Percentiles rank a stretch among this genome's conserved stretches.
Conservation (phyloP, 2,113 vertebrate genomes). For the Macroglossus sobrinus region DNA sequence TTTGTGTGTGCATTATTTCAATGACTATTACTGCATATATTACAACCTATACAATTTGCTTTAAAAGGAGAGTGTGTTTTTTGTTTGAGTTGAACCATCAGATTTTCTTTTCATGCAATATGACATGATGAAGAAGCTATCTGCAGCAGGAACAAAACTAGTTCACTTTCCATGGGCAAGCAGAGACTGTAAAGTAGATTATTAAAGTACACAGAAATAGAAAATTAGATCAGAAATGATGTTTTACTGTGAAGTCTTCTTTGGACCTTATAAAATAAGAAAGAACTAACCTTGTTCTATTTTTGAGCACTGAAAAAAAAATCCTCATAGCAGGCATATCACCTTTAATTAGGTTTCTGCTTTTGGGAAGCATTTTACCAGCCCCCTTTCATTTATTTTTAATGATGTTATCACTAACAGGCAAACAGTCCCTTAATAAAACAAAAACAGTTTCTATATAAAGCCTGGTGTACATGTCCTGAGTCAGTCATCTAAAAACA, state of each 20-base stretch:
- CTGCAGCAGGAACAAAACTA: conserved; percentile 50
- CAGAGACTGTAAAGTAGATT: conserved; percentile 78
- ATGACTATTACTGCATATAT: not conserved
- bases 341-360: conserved; percentile 82
- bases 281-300: conserved; percentile 81
- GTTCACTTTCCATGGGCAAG: conserved; percentile 63
- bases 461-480: conserved; percentile 70
- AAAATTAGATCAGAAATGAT: conserved; percentile 83
- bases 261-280: conserved; percentile 79
- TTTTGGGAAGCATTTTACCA: conserved; percentile 78
- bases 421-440: conserved; percentile 77
- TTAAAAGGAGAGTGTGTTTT: conserved; percentile 38
- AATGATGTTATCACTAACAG: conserved; percentile 74
- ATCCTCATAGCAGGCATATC: conserved; percentile 78
- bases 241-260: conserved; percentile 81
- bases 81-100: conserved; percentile 53
- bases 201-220: conserved; percentile 83
- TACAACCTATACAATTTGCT: conserved; percentile 5
- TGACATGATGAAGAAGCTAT: conserved; percentile 61
- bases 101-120: conserved; percentile 37
- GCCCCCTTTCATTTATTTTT: conserved; percentile 76
- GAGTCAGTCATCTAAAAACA: conserved; percentile 76
- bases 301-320: conserved; percentile 78
- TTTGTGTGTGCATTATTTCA: conserved; percentile 22
- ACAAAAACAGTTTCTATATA: conserved; percentile 74